Conservation (phyloP, 2,888 invertebrate species). For the Amblyjoppa proteus region DNA sequence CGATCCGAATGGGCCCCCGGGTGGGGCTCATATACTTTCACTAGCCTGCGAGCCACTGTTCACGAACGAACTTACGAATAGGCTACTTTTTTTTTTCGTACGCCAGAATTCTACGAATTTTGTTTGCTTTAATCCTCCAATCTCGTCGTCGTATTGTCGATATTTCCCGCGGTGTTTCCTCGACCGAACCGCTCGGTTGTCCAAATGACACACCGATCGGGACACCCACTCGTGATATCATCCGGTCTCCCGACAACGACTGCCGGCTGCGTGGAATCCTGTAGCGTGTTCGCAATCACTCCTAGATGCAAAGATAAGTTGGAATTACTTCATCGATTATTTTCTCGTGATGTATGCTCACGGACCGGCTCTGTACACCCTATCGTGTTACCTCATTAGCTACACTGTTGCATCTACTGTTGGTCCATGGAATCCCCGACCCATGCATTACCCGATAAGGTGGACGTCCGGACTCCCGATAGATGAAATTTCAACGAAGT, state of each 20-base stretch:
- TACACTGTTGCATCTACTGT: not conserved
- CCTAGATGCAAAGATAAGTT: slow-evolving; percentile 28
- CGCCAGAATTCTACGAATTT: not conserved
- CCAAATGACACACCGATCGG: slow-evolving; percentile 3
- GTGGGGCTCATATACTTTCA: slow-evolving; percentile 79
- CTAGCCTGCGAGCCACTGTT: slow-evolving; percentile 67
- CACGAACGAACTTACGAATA: slow-evolving; percentile 39
- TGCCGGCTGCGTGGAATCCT: slow-evolving; percentile 21
- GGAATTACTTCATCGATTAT: slow-evolving; percentile 42
- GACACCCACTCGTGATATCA: slow-evolving; percentile 41
- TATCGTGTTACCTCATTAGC: not conserved
- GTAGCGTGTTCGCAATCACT: slow-evolving; percentile 37
- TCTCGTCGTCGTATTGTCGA: not conserved
- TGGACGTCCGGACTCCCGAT: not conserved
- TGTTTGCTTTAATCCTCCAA: not conserved
- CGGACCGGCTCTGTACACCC: not conserved
- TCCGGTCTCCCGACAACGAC: slow-evolving; percentile 25
- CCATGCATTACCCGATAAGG: not conserved
- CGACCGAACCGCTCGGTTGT: not conserved
- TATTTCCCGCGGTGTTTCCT: not conserved
- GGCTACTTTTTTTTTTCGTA: slow-evolving; percentile 16
- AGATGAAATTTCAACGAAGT: not conserved
- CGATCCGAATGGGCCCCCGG: slow-evolving; percentile 67
- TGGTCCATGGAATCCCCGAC: not conserved
- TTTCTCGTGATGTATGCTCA: not conserved